Conservation (phyloP, 1,140 invertebrate genomes). For the Drosophila sp. region DNA sequence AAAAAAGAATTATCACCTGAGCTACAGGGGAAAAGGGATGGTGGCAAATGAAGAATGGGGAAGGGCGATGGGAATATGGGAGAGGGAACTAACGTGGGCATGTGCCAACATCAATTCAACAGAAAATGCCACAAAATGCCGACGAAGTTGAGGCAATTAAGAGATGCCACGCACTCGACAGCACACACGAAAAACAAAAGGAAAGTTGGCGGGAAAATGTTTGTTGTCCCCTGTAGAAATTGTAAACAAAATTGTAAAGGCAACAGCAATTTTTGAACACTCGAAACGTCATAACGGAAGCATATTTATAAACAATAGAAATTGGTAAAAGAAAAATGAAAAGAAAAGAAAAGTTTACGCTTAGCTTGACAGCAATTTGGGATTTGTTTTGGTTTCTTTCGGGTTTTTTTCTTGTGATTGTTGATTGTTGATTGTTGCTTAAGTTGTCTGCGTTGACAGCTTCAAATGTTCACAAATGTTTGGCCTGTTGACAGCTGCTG, state of each 20-base stretch:
- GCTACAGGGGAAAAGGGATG: too few species aligned
- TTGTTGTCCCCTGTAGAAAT: constrained; percentile 17
- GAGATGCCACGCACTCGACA: constrained; percentile 42
- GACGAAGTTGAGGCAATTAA: constrained; percentile 47
- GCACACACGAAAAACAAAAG: constrained; percentile 24
- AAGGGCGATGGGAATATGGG: background rate
- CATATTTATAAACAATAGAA: constrained; percentile 55
- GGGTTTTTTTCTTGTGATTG: too few species aligned
- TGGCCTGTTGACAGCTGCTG: constrained; percentile 52
- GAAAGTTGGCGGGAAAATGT: constrained; percentile 34
- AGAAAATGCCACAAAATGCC: constrained; percentile 38
- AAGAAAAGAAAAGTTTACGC: constrained; percentile 37
- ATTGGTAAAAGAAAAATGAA: constrained; percentile 21
- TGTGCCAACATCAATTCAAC: constrained; percentile 20
- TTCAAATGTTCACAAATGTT: constrained; percentile 51
- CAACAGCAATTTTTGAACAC: constrained; percentile 59
- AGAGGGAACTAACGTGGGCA: background rate
- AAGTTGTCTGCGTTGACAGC: constrained; percentile 60
- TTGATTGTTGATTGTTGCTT: constrained; percentile 29
- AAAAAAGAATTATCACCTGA: constrained; percentile 81
- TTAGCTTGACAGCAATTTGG: constrained; percentile 35
- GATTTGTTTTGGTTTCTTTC: constrained; percentile 30
- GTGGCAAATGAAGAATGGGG: background rate
- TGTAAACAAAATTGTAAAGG: constrained; percentile 36
- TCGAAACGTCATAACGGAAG: constrained; percentile 49